These are phyloP conservation scores for Liopterus haemorrhoidalis DNA, from an alignment of 2,888 invertebrate genomes.

Conservation along the genomic window DNA sequence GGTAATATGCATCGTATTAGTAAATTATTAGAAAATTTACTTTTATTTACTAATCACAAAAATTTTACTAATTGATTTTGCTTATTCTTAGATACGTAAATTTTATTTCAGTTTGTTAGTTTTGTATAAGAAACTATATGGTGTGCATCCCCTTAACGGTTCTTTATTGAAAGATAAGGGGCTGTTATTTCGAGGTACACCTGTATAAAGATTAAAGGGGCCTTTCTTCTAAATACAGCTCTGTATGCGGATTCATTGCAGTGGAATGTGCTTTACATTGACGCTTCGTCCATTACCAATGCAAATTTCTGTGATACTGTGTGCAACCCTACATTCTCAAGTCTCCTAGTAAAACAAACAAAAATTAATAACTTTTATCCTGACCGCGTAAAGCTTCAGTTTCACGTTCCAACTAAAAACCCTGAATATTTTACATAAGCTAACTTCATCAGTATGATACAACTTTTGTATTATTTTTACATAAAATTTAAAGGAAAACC, in stretches of 20 bases:
- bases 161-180: too few relatives aligned
- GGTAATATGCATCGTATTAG: not conserved
- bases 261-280: conserved; percentile 21
- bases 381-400: too few relatives aligned
- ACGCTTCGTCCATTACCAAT: conserved; percentile 40
- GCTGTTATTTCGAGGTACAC: too few relatives aligned
- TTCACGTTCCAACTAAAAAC: conserved; percentile 36
- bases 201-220: too few relatives aligned
- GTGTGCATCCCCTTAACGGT: not conserved
- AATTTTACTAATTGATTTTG: not conserved
- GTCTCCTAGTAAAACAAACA: conserved; percentile 40
- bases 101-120: not conserved
- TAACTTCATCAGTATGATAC: conserved; percentile 13
- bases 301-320: conserved; percentile 39
- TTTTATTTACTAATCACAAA: not conserved
- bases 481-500: too few relatives aligned
- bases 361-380: conserved; percentile 22
- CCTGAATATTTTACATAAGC: conserved; percentile 12
- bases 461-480: too few relatives aligned
- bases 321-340: conserved; percentile 29
- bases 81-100: not conserved
- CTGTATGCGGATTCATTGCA: conserved; percentile 15
- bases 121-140: not conserved
- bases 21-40: not conserved
- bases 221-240: conserved; percentile 6